Percentiles rank a stretch among this genome's conserved stretches.
These are phyloP conservation scores for Sebastes fasciatus DNA, from an alignment of 2,113 vertebrate genomes.

Conservation along the genomic window DNA sequence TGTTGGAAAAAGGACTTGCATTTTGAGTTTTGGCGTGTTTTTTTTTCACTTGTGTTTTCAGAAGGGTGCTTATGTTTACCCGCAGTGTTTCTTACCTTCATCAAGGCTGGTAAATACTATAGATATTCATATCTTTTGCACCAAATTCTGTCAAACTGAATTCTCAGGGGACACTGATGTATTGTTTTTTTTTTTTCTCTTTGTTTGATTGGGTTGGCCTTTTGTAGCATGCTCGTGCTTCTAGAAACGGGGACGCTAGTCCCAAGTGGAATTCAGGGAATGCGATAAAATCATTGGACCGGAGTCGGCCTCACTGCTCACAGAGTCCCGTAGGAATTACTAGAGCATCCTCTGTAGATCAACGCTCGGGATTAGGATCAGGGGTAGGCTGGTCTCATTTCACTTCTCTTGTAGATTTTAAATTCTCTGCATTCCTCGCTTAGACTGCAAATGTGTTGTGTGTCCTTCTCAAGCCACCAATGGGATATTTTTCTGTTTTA, in stretches of 20 bases:
- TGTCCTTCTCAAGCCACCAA: not conserved
- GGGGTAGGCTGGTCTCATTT: constrained; percentile 64
- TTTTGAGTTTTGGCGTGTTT: not conserved
- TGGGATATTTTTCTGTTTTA: not conserved
- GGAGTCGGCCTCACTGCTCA: constrained; percentile 10
- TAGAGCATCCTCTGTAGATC: constrained; percentile 58
- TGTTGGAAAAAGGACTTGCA: not conserved
- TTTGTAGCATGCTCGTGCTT: constrained; percentile 42
- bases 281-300: constrained; percentile 53
- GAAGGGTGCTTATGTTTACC: constrained; percentile 66
- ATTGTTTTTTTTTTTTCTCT: too few species aligned
- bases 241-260: constrained; percentile 29
- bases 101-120: constrained; percentile 74
- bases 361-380: constrained; percentile 68
- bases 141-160: not conserved
- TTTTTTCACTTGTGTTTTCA: constrained; percentile 34
- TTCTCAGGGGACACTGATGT: not conserved
- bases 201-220: constrained; percentile 11
- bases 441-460: not conserved
- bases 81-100: constrained; percentile 79
- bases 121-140: constrained; percentile 10
- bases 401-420: constrained; percentile 29
- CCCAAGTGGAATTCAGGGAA: constrained; percentile 62
- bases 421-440: constrained; percentile 53
- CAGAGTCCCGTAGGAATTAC: constrained; percentile 59